These are phyloP conservation scores for Aricia agestis DNA, from an alignment of 1,140 invertebrate genomes.

Conservation along the genomic window DNA sequence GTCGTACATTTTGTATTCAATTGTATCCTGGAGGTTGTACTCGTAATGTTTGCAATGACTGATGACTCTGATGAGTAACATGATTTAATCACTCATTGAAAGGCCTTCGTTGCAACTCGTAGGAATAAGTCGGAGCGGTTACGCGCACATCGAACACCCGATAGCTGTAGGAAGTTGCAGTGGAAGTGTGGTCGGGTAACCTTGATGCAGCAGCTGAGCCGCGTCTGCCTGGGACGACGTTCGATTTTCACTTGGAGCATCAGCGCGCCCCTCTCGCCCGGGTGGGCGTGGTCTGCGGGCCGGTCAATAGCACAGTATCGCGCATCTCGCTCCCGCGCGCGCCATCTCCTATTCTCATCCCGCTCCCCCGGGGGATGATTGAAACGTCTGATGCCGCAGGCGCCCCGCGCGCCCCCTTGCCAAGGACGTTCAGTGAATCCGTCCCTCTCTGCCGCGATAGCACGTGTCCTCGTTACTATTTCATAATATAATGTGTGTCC, in stretches of 20 bases:
- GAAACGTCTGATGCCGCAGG: conserved; percentile 74
- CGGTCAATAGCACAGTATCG: conserved; percentile 71
- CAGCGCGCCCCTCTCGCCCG: conserved; percentile 62
- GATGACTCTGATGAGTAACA: background rate
- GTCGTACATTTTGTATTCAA: background rate
- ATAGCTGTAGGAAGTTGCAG: conserved; percentile 31
- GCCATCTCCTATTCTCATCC: conserved; percentile 37
- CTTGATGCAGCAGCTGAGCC: conserved; percentile 61
- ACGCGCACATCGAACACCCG: background rate
- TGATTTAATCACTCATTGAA: background rate
- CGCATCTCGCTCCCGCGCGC: conserved; percentile 47
- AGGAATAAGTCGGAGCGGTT: background rate
- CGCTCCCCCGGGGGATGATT: conserved; percentile 67
- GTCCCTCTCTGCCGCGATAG: conserved; percentile 72
- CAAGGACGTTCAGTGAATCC: conserved; percentile 76
- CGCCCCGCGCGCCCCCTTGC: conserved; percentile 66
- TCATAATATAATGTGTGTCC: conserved; percentile 73
- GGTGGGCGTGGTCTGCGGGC: conserved; percentile 70
- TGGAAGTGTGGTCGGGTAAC: conserved; percentile 57
- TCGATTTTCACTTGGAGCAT: conserved; percentile 74
- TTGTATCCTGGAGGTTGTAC: background rate
- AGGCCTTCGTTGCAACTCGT: background rate
- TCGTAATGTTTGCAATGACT: background rate
- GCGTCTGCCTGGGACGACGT: conserved; percentile 69
- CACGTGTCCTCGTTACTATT: conserved; percentile 73